phyloP scores from a whole-genome alignment of 2,113 vertebrate species.

The Engystomops pustulosus region DNA sequence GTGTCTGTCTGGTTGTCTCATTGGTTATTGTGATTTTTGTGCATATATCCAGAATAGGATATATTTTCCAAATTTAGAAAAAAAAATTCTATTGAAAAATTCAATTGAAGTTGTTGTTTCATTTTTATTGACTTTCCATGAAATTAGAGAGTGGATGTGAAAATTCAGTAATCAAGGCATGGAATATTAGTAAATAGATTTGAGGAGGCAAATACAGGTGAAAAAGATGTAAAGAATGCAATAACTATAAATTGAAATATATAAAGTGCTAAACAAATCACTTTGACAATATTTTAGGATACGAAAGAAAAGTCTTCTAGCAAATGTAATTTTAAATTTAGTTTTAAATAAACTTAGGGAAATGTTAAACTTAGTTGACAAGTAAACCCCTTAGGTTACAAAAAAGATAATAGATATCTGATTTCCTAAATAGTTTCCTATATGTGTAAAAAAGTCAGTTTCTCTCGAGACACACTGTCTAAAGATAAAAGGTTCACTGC shows the following conservation, averaged over 20 bases:
- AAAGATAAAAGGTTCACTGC: constrained; percentile 51
- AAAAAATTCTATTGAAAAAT: no score
- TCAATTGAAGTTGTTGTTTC: no score
- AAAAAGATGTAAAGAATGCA: not conserved
- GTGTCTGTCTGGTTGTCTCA: no score
- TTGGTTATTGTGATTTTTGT: no score
- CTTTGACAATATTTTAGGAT: not conserved
- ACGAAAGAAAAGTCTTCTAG: not conserved
- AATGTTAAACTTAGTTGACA: not conserved
- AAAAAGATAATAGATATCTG: constrained; percentile 21
- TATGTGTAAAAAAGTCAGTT: constrained; percentile 32
- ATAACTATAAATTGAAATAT: not conserved
- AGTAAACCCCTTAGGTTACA: constrained; percentile 39
- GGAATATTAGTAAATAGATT: no score
- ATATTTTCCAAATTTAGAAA: no score
- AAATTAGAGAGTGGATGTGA: not conserved
- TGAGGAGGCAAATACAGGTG: no score
- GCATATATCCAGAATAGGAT: no score
- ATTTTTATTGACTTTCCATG: no score
- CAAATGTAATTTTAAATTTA: not conserved
- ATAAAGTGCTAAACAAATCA: not conserved
- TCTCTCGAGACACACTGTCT: constrained; percentile 47
- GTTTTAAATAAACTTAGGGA: not conserved
- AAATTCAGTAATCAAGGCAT: not conserved
- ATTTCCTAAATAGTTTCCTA: constrained; percentile 45